Evolutionary conservation across 2,888 invertebrate species (phyloP), one percentile per base, ranked within the genome.

Genomic region (Diaprepes abbreviatus): DNA sequence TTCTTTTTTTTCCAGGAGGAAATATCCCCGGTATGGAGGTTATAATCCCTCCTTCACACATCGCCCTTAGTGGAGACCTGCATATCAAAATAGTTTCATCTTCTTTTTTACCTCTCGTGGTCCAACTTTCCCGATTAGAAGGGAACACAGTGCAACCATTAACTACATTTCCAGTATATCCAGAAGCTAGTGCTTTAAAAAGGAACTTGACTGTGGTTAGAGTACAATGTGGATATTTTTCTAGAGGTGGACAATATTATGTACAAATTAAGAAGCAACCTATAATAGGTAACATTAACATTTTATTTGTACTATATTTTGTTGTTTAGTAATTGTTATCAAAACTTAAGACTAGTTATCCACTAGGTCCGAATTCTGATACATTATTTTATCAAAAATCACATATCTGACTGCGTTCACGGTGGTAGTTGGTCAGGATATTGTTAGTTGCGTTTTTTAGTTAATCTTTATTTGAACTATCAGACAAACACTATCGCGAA

Each of bases 21-120:
- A 31, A 58, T 66, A 83, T 83, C 54, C 80, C 81, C 14, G 83
- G 82, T 12, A 76, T 84, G 66, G 80, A 81, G 71, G 66, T 82
- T 43, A 73, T 76, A 17, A 80, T 93, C 77, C 93, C 93, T n/a
- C 87, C 89, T 74, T 88, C 90, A 50, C 91, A 93, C 81, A 90
- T 91, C 69, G 93, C 93, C 28, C 85, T 94, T 76, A 92, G 92
- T 75, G 93, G 93, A 74, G 93, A 94, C 83, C 88, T 94, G 69
- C 90, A 90, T 81, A 88, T 94, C 75, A 88, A 88, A 82, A 88
- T 93, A 77, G 79, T 84, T 54, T 86, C 86, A 14, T 81, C 85
- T 21, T 81, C 84, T 21, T 82, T 83, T 74, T 79, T 83, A 48
- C 83, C 83, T 67, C 79, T 83, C 43, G 76, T 82, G 50, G 79